phyloP scores from a whole-genome alignment of 2,113 vertebrate genomes.

The Pteropus alecto region DNA sequence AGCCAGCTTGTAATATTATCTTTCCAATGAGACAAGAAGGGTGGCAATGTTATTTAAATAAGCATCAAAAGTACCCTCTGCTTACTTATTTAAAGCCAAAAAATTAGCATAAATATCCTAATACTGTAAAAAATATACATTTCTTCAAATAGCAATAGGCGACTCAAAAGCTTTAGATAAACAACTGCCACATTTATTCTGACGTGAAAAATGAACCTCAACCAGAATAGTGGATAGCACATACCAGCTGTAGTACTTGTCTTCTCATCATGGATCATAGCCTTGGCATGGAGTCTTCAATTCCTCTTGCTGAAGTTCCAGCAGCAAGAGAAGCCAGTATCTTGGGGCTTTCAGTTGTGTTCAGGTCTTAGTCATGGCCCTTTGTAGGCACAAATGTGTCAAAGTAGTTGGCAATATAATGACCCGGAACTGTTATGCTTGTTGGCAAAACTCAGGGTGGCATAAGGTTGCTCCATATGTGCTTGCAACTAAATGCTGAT shows the following conservation, averaged over 20 bases:
- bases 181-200: not conserved
- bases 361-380: constrained; percentile 2
- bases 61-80: not conserved
- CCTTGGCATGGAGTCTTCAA: not conserved
- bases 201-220: not conserved
- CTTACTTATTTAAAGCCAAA: not conserved
- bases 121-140: not conserved
- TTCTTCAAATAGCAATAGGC: constrained; percentile 10
- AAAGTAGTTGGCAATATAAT: constrained; percentile 39
- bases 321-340: not conserved
- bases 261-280: not conserved
- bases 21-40: constrained; percentile 44
- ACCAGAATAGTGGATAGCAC: not conserved
- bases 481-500: constrained; percentile 63
- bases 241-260: not conserved
- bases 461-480: constrained; percentile 79
- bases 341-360: not conserved
- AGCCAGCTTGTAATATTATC: not conserved
- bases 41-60: constrained; percentile 41
- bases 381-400: constrained; percentile 53
- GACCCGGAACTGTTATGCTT: constrained; percentile 63
- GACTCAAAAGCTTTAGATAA: not conserved
- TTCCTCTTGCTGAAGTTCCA: not conserved
- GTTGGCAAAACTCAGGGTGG: constrained; percentile 62
- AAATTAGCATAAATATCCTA: constrained; percentile 29